phyloP scores from a whole-genome alignment of 2,113 vertebrate genomes.

The Struthio camelus region DNA sequence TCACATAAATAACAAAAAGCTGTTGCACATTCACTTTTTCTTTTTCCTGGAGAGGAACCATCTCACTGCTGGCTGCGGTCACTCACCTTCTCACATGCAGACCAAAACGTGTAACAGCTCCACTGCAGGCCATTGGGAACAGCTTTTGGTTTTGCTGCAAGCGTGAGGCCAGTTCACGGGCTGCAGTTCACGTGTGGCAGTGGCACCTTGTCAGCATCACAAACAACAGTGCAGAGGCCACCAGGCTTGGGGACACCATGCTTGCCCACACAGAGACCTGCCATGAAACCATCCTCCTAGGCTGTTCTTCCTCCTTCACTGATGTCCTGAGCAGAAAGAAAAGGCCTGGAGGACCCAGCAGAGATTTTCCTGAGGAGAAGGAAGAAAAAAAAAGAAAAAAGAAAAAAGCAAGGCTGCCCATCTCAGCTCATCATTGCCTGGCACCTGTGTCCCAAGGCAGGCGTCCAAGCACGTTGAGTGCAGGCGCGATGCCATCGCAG shows the following conservation, averaged over 20 bases:
- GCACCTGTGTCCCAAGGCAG: constrained; percentile 69
- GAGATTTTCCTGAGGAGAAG: neutral
- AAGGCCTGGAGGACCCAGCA: neutral
- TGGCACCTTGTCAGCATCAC: too few relatives aligned
- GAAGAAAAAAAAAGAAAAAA: neutral
- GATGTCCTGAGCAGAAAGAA: neutral
- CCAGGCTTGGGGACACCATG: neutral
- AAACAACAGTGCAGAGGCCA: neutral
- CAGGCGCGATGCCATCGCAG: constrained; percentile 45
- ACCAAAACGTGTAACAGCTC: too few relatives aligned
- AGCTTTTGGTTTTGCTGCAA: too few relatives aligned
- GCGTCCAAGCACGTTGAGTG: constrained; percentile 20
- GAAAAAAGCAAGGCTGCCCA: neutral
- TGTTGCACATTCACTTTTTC: neutral
- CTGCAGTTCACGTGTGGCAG: too few relatives aligned
- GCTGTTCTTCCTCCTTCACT: neutral
- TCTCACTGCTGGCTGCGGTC: too few relatives aligned
- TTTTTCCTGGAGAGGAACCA: neutral
- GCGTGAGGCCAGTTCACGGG: too few relatives aligned
- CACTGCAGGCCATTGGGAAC: too few relatives aligned
- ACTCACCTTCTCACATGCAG: too few relatives aligned
- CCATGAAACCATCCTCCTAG: fast-evolving
- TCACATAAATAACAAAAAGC: neutral
- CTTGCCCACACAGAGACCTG: fast-evolving
- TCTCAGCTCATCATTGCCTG: constrained; percentile 13